Evolutionary conservation across 2,888 invertebrate genomes (phyloP).

Genomic region (Megamerina dolium): DNA sequence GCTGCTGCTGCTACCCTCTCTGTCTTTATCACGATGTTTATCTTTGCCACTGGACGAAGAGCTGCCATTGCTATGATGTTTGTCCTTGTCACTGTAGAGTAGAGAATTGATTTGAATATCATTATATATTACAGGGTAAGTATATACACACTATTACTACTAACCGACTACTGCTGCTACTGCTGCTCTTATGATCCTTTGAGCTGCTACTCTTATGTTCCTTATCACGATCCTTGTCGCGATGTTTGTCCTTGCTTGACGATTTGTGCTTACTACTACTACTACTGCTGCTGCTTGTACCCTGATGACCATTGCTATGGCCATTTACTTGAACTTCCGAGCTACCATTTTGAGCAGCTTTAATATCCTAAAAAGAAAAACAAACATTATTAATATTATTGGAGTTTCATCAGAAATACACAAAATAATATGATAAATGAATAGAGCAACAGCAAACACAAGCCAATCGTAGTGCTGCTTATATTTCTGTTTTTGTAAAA

Average conservation of each 20-base stretch:
- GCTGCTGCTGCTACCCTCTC: conserved; percentile 39
- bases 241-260: conserved; percentile 55
- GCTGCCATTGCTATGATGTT: conserved; percentile 44
- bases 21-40: conserved; percentile 46
- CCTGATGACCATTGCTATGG: conserved; percentile 68
- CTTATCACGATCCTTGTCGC: conserved; percentile 51
- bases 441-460: conserved; percentile 1
- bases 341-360: conserved; percentile 40
- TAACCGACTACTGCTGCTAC: conserved; percentile 47
- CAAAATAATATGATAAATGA: too few species aligned
- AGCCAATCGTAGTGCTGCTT: too few species aligned
- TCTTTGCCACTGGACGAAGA: conserved; percentile 42
- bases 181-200: conserved; percentile 50
- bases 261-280: conserved; percentile 57
- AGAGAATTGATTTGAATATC: too few species aligned
- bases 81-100: conserved; percentile 39
- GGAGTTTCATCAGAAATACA: conserved; percentile 6
- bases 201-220: conserved; percentile 52
- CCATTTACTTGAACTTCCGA: conserved; percentile 59
- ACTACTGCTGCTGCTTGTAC: conserved; percentile 41
- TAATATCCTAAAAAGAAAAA: conserved; percentile 28
- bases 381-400: conserved; percentile 4
- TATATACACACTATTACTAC: too few species aligned
- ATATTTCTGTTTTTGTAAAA: too few species aligned
- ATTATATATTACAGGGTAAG: too few species aligned